A percentile compares a stretch with the other conserved stretches of the same genome.
Evolutionary conservation across 1,140 invertebrate species (phyloP).

Genomic region (Drosophila sp.): DNA sequence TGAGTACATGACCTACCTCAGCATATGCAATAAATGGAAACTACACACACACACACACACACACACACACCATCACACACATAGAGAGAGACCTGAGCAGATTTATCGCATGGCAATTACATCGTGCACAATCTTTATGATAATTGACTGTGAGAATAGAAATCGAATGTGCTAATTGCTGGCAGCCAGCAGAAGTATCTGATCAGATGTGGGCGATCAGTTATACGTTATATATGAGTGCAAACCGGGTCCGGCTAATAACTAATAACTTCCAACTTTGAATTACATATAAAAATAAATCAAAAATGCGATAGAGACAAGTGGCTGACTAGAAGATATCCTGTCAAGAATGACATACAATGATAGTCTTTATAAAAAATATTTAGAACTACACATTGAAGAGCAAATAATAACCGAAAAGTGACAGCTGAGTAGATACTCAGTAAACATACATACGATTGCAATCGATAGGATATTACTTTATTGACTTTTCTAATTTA

Average conservation of each 20-base stretch:
- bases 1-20: constrained; percentile 76
- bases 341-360: not conserved
- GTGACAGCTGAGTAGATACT: too few relatives aligned
- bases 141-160: constrained; percentile 71
- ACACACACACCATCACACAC: constrained; percentile 11
- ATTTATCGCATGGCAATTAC: constrained; percentile 75
- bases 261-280: constrained; percentile 16
- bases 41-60: constrained; percentile 1
- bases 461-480: too few relatives aligned
- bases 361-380: too few relatives aligned
- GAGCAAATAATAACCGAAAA: too few relatives aligned
- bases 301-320: not conserved
- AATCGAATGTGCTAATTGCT: constrained; percentile 73
- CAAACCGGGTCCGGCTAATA: constrained; percentile 29
- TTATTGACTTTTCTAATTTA: too few relatives aligned
- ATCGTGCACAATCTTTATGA: constrained; percentile 66
- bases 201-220: constrained; percentile 61
- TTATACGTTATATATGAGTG: not conserved
- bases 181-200: constrained; percentile 31
- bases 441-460: too few relatives aligned
- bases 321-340: not conserved
- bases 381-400: too few relatives aligned
- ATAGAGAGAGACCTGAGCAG: constrained; percentile 31
- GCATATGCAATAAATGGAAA: constrained; percentile 43
- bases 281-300: constrained; percentile 13